A percentile compares a stretch with the other conserved stretches of the same genome.
phyloP scores from a whole-genome alignment of 2,113 vertebrate species.

The Passer domesticus region DNA sequence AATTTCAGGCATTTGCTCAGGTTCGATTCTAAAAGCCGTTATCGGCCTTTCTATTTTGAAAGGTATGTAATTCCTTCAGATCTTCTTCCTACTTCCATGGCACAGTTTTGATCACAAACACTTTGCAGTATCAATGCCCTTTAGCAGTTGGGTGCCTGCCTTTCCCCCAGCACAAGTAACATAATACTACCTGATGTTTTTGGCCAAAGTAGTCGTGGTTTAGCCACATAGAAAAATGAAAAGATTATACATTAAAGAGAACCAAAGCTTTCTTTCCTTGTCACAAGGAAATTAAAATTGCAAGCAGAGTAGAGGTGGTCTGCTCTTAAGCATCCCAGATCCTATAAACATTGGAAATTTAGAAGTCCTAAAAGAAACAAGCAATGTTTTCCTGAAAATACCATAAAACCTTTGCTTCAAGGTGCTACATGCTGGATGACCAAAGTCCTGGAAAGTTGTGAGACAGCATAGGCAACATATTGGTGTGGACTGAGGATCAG shows the following conservation, averaged over 20 bases:
- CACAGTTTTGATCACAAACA: not conserved
- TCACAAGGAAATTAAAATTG: not conserved
- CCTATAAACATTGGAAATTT: not conserved
- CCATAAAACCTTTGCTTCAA: not conserved
- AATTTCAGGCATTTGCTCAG: not conserved
- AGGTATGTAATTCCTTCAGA: not conserved
- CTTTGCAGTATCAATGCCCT: not conserved
- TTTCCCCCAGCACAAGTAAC: not conserved
- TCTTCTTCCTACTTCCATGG: not conserved
- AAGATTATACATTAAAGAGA: not conserved
- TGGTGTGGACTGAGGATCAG: not conserved
- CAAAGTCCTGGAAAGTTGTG: not conserved
- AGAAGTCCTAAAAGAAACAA: not conserved
- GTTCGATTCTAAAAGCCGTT: not conserved
- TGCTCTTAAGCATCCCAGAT: not conserved
- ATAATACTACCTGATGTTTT: not conserved
- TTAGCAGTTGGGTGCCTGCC: not conserved
- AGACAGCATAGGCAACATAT: not conserved
- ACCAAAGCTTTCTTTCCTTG: not conserved
- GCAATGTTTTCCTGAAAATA: not conserved
- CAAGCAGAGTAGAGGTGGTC: not conserved
- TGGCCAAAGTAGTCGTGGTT: not conserved
- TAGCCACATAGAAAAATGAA: not conserved
- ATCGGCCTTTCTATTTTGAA: not conserved
- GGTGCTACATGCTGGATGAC: not conserved